Base-by-base conservation (phyloP, 2,888 invertebrate species). In the Nasonia oneida region DNA sequence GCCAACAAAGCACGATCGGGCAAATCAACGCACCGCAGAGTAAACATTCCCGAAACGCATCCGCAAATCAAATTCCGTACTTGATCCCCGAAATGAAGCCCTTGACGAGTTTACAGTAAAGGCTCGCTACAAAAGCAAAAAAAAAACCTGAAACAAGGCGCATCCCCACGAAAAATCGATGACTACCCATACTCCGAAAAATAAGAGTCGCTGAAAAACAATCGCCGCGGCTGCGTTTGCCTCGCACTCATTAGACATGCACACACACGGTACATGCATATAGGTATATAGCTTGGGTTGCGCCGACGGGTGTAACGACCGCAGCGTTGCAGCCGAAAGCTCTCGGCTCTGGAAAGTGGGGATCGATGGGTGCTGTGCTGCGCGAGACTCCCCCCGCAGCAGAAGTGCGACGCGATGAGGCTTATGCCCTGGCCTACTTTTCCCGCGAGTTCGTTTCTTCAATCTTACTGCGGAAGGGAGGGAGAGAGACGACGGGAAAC, bases 331-430 rank as follows among this genome's bases (percentile, higher is more conserved):
- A 39, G 83, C 70, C 71, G 57, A 71, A 83, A 70, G 53, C 33
- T 42, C 33, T 42, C 47, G 29, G 47, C 81, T 74, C 70, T 50
- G 70, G 76, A 76, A 83, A 75, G 82, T 70, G 77, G 61, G 71
- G 78, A 83, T 83, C 83, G 83, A 83, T 83, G 83, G 71, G 8
- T 64, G 23, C 57, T 61, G 4, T 53, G 53, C 15, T n/a, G 78
- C 61, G 73, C 83, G 78, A 82, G 75, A 10, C 15, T n/a, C 42
- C 42, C 37, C 42, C 14, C 23, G 29, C 29, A 29, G 29, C 29
- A 39, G n/a, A 18, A 18, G 18, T 42, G 37, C 74, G 47, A 23
- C 42, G 42, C 42, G 23, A 29, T 29, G 29, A 50, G 14, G 47
- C 53, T 67, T 70, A 64, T 50, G 67, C 74, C 64, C 67, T 70